Evolutionary conservation across 2,797 vertebrate species (phyloP).

Genomic region (Mormyrops boulengeri): DNA sequence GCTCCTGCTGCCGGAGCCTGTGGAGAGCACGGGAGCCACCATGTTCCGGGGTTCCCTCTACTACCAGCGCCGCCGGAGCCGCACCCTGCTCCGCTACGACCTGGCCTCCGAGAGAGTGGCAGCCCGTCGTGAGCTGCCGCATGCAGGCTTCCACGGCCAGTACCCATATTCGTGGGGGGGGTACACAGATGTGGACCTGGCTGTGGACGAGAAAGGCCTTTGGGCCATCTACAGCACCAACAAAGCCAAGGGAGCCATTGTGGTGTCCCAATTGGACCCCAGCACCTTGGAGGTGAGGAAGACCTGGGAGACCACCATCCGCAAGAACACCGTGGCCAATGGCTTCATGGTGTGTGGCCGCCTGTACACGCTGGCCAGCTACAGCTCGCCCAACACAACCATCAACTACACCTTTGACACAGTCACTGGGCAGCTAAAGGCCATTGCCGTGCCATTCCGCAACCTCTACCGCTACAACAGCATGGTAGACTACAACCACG

Average conservation of each 20-base stretch:
- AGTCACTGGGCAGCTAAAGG: slow-evolving; percentile 53
- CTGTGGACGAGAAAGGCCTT: slow-evolving; percentile 78
- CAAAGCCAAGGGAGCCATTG: slow-evolving; percentile 78
- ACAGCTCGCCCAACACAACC: slow-evolving; percentile 62
- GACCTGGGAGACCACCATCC: slow-evolving; percentile 87
- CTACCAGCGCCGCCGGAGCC: slow-evolving; percentile 75
- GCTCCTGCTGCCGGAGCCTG: slow-evolving; percentile 70
- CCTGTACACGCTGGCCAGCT: slow-evolving; percentile 85
- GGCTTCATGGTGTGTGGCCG: slow-evolving; percentile 84
- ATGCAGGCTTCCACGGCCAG: slow-evolving; percentile 84
- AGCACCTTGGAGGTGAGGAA: slow-evolving; percentile 69
- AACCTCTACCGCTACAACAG: slow-evolving; percentile 83
- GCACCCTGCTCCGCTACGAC: slow-evolving; percentile 74
- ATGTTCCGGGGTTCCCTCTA: slow-evolving; percentile 79
- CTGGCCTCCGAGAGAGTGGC: slow-evolving; percentile 66
- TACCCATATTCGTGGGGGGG: slow-evolving; percentile 93
- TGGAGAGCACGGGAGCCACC: slow-evolving; percentile 84
- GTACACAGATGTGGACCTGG: slow-evolving; percentile 90
- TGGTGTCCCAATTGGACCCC: slow-evolving; percentile 80
- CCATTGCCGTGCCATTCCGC: slow-evolving; percentile 67
- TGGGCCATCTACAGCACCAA: slow-evolving; percentile 92
- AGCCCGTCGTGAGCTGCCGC: slow-evolving; percentile 70
- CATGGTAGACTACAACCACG: slow-evolving; percentile 87
- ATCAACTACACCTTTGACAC: slow-evolving; percentile 82
- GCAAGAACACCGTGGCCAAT: slow-evolving; percentile 82